Evolutionary conservation across 2,113 vertebrate genomes (phyloP).

Genomic region (Reinhardtius hippoglossoides): DNA sequence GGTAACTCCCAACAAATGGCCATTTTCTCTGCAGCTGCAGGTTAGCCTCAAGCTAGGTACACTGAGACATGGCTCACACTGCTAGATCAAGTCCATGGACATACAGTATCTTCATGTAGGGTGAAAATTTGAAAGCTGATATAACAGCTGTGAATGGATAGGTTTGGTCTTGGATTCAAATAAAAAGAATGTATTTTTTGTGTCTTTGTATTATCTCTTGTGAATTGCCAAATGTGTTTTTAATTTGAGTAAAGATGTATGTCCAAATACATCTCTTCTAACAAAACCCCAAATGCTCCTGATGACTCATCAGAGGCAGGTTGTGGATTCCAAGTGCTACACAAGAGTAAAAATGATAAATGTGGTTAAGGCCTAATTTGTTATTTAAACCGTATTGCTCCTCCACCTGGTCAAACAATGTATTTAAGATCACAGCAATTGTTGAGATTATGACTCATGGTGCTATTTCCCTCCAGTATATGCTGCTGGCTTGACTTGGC

Average conservation of each 20-base stretch:
- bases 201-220: too few species aligned
- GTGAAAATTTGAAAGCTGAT: too few species aligned
- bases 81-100: neutral
- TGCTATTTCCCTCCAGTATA: too few species aligned
- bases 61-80: constrained; percentile 8
- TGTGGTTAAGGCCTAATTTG: neutral
- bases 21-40: constrained; percentile 33
- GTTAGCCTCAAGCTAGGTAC: neutral
- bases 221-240: neutral
- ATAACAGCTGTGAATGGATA: neutral
- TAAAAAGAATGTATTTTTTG: too few species aligned
- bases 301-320: too few species aligned
- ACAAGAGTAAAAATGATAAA: too few species aligned
- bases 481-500: too few species aligned
- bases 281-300: too few species aligned
- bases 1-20: constrained; percentile 52
- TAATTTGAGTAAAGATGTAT: too few species aligned
- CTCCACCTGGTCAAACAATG: neutral
- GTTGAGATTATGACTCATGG: neutral
- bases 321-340: too few species aligned
- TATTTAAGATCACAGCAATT: too few species aligned
- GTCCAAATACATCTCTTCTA: too few species aligned
- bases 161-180: neutral
- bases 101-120: neutral
- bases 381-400: neutral